These are phyloP conservation scores for Catocala fraxini DNA, from an alignment of 2,888 invertebrate species.

Conservation along the genomic window DNA sequence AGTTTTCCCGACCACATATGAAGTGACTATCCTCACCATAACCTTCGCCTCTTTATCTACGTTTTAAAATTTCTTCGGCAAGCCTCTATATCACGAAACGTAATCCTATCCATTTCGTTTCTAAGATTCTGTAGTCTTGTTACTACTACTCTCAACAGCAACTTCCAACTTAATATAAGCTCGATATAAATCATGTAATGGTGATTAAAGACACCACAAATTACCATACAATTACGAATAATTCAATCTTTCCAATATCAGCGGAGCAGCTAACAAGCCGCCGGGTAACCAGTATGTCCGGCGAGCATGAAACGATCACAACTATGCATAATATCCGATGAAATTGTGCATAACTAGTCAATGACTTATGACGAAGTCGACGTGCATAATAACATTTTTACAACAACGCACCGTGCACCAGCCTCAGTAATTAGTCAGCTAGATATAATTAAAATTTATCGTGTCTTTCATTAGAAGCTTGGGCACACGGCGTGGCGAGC, in stretches of 20 bases:
- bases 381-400: slow-evolving; percentile 58
- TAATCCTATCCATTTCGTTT: too few relatives aligned
- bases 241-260: slow-evolving; percentile 34
- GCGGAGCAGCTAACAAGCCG: slow-evolving; percentile 31
- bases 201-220: slow-evolving; percentile 28
- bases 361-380: slow-evolving; percentile 61
- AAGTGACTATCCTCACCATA: too few relatives aligned
- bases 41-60: too few relatives aligned
- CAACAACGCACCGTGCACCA: slow-evolving; percentile 48
- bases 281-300: slow-evolving; percentile 33
- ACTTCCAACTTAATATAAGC: slow-evolving; percentile 4
- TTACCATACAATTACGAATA: slow-evolving; percentile 43
- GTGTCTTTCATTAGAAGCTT: slow-evolving; percentile 75
- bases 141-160: neutral
- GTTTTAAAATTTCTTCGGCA: too few relatives aligned
- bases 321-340: slow-evolving; percentile 58
- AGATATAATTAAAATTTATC: slow-evolving; percentile 79
- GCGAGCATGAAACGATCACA: slow-evolving; percentile 45
- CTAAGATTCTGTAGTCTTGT: neutral
- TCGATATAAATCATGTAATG: slow-evolving; percentile 18
- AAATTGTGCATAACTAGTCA: slow-evolving; percentile 72
- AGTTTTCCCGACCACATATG: too few relatives aligned
- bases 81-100: too few relatives aligned
- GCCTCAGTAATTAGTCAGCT: slow-evolving; percentile 66
- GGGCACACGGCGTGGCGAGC: slow-evolving; percentile 65